These are phyloP conservation scores for Mola mola DNA, from an alignment of 2,113 vertebrate genomes.

Conservation along the genomic window DNA sequence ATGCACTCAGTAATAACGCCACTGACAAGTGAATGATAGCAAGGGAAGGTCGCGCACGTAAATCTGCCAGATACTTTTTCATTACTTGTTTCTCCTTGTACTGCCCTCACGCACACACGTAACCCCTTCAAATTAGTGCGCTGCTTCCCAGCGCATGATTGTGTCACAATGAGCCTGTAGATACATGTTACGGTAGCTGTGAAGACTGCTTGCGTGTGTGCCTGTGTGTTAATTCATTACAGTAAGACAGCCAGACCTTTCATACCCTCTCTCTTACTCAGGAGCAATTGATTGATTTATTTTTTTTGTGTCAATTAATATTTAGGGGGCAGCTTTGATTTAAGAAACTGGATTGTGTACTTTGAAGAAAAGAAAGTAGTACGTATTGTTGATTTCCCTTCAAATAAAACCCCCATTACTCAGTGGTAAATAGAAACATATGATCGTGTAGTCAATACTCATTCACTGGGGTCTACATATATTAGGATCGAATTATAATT, in stretches of 20 bases:
- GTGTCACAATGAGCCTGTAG: constrained; percentile 18
- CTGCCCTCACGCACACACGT: not conserved
- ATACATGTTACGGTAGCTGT: constrained; percentile 1
- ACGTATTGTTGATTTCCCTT: constrained; percentile 16
- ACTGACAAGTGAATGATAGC: constrained; percentile 23
- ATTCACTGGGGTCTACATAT: no score
- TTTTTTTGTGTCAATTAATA: constrained; percentile 22
- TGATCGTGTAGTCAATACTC: no score
- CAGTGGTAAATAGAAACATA: no score
- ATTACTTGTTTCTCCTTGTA: not conserved
- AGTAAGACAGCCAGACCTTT: not conserved
- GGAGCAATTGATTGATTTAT: constrained; percentile 26
- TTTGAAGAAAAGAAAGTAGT: not conserved
- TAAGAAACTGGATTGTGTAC: constrained; percentile 17
- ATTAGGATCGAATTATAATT: no score
- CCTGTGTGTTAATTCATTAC: not conserved
- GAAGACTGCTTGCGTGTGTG: not conserved
- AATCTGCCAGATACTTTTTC: constrained; percentile 14
- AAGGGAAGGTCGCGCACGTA: constrained; percentile 20
- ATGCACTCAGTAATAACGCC: constrained; percentile 21
- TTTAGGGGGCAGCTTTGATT: constrained; percentile 5
- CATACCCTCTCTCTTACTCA: constrained; percentile 2
- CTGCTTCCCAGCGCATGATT: constrained; percentile 11
- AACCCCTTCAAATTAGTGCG: constrained; percentile 7
- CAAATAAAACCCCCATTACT: not conserved